Base-by-base conservation (phyloP, 2,797 vertebrate genomes). In the Discoglossus pictus region DNA sequence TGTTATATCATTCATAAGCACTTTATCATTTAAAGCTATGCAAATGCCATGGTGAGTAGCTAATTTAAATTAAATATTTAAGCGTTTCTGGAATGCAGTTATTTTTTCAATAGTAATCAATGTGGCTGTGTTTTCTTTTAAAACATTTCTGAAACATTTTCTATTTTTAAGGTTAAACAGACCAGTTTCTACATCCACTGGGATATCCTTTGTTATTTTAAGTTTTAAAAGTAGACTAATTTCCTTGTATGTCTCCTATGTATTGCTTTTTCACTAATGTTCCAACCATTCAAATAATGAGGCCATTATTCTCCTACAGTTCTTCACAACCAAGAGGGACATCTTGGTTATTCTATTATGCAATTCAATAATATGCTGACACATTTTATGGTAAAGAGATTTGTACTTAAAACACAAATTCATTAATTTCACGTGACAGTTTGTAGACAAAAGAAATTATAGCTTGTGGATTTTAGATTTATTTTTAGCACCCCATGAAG, bases 341-440 rank as follows among this genome's bases (percentile, higher is more conserved):
- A 64, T 76, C 73, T 80, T 78, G 51, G 52, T 43, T 34, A 79
- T 76, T 71, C 61, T 39, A 24, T 6, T 13, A 53, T 65, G 25
- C 13, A 68, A 55, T 42, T 17, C 44, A 59, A 66, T 83, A 79
- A 80, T 40, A 73, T 73, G 73, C 59, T n/a, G 31, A 12, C 18
- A 43, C 65, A 75, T 80, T 74, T 78, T 73, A 79, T 78, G 58
- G 67, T 62, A 46, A 16, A 71, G 74, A 73, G 72, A 73, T 78
- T 72, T 78, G 72, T 77, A 75, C 71, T 73, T 7, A 52, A 71
- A 31, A 46, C 60, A 34, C 23, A 31, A 56, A 63, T 42, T 56
- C 43, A 56, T 63, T 50, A 12, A 35, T 71, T 58, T 39, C 48
- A 6, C n/a, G 43, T 51, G 46, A 12, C 18, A 39, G 38, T 13